Base-by-base conservation (phyloP, 2,797 vertebrate species). In the Microctenopoma stevenorrisi region DNA sequence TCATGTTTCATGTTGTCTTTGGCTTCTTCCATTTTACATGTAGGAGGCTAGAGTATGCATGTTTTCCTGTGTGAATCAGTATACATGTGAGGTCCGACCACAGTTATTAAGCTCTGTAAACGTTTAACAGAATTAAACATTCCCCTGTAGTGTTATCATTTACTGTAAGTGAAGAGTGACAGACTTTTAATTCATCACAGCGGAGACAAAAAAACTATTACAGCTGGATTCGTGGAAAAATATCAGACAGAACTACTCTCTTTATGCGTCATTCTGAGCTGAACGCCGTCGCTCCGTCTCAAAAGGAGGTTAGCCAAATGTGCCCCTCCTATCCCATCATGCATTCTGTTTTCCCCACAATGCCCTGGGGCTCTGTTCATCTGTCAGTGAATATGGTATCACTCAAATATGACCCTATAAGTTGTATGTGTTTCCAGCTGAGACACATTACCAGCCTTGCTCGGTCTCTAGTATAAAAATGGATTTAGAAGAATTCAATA, bases 291-390 rank as follows among this genome's bases (percentile, higher is more conserved):
- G 25, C 28, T 76, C 54, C 72, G 56, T 73, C 62, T 74, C 52
- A 62, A 81, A 90, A 90, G 59, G 83, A 90, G 82, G 81, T 78
- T 81, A 89, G 86, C 84, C 86, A 91, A 90, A 88, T 81, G 73
- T 76, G 81, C 86, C 72, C 72, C 76, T 89, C 76, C 86, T 79
- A 71, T 88, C 79, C 78, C 83, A 83, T 89, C 84, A 85, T 83
- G 79, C 85, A 87, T 82, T 78, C 82, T 86, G 78, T 79, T 72
- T 68, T 72, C 72, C 82, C 74, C 70, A 79, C 76, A 88, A 87
- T 91, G 86, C 87, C 89, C 88, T 68, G 59, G 88, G 83, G 87
- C 80, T 78, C 71, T 37, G 79, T 87, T 91, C 83, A 91, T 89
- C 90, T 90, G 89, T 86, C 78, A 86, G 86, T 68, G 76, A 88